Conservation (phyloP, 2,888 invertebrate species). For the Campoplex capitator region DNA sequence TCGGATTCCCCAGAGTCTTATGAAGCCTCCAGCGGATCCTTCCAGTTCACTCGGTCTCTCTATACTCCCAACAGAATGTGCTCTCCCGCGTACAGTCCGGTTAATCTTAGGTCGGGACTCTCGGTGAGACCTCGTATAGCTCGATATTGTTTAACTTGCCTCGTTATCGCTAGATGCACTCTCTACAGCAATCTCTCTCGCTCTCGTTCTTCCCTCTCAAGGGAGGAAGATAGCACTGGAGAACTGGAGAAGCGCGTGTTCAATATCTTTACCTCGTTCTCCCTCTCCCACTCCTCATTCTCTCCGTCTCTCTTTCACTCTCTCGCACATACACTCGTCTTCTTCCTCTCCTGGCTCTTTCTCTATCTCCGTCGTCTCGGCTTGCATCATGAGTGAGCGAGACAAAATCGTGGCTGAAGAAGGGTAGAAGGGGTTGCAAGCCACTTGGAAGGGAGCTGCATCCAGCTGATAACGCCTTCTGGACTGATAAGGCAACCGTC, state of each 20-base stretch:
- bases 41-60: conserved; percentile 45
- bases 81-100: conserved; percentile 69
- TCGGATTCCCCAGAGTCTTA: conserved; percentile 18
- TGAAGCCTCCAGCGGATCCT: conserved; percentile 21
- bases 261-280: conserved; percentile 65
- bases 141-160: conserved; percentile 85
- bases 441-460: conserved; percentile 81
- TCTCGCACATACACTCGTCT: conserved; percentile 46
- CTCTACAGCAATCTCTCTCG: conserved; percentile 79
- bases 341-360: conserved; percentile 65
- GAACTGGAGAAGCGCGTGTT: conserved; percentile 54
- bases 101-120: conserved; percentile 81
- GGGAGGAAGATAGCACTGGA: conserved; percentile 64
- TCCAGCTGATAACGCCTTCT: conserved; percentile 83
- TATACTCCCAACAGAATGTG: conserved; percentile 49
- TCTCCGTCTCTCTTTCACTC: conserved; percentile 60
- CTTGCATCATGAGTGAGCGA: conserved; percentile 57
- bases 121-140: conserved; percentile 79
- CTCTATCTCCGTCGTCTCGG: conserved; percentile 54
- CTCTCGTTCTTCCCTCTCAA: conserved; percentile 62
- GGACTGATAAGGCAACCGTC: conserved; percentile 82
- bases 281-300: conserved; percentile 65
- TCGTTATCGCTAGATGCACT: conserved; percentile 84
- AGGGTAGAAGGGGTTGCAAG: conserved; percentile 73
- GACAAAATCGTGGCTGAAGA: conserved; percentile 57